Evolutionary conservation across 2,888 invertebrate genomes (phyloP).

Genomic region (Rugalucina vietnamica): DNA sequence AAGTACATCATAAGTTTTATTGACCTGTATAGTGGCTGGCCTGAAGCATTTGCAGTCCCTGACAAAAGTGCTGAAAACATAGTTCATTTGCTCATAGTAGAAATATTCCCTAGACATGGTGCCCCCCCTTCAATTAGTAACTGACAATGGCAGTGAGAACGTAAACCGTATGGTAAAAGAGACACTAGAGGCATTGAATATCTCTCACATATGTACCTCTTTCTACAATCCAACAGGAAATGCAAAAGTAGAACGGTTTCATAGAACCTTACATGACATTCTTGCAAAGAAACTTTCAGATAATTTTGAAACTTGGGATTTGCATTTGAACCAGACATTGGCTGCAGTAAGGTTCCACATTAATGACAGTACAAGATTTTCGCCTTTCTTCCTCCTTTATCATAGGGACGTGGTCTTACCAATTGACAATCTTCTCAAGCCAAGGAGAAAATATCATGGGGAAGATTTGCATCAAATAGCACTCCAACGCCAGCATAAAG

Average conservation of each 20-base stretch:
- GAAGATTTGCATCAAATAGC: conserved; percentile 54
- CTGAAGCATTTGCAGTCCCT: too few relatives aligned
- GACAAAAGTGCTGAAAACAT: too few relatives aligned
- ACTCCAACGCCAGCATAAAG: conserved; percentile 54
- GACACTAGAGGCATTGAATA: too few relatives aligned
- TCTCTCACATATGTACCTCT: conserved; percentile 21
- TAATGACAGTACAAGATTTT: conserved; percentile 20
- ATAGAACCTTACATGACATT: not conserved
- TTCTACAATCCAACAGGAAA: conserved; percentile 32
- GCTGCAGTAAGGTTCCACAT: conserved; percentile 27
- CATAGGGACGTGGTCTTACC: conserved; percentile 47
- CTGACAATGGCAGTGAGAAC: too few relatives aligned
- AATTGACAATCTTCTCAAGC: conserved; percentile 47
- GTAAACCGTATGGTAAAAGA: too few relatives aligned
- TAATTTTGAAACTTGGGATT: conserved; percentile 19
- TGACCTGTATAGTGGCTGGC: too few relatives aligned
- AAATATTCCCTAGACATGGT: too few relatives aligned
- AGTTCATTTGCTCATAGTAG: too few relatives aligned
- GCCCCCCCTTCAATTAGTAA: too few relatives aligned
- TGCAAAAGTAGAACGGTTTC: conserved; percentile 9
- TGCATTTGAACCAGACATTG: conserved; percentile 35
- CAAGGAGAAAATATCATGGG: conserved; percentile 41
- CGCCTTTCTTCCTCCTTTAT: conserved; percentile 28
- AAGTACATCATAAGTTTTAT: too few relatives aligned
- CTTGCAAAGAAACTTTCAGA: not conserved